Percentiles rank a stretch among this genome's conserved stretches.
Evolutionary conservation across 2,113 vertebrate species (phyloP).

Genomic region (Bagarius yarrelli): DNA sequence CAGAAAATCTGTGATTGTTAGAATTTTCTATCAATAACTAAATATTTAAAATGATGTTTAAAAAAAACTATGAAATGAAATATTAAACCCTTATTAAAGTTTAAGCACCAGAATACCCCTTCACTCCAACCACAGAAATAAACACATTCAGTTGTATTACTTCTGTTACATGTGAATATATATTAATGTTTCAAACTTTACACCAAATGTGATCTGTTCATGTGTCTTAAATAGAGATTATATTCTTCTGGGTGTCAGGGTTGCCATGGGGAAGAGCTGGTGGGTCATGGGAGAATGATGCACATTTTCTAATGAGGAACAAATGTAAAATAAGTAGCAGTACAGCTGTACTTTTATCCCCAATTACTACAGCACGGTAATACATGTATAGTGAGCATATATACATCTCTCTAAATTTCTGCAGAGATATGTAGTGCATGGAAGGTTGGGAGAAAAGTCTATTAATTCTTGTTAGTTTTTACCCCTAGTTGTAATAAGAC

Average conservation of each 20-base stretch:
- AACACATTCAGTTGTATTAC: neutral
- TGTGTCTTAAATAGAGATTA: neutral
- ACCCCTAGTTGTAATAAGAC: slow-evolving; percentile 13
- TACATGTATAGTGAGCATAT: slow-evolving; percentile 12
- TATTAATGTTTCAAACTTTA: neutral
- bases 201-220: neutral
- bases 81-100: neutral
- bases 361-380: slow-evolving; percentile 1
- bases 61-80: neutral
- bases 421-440: slow-evolving; percentile 45
- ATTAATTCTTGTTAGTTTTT: slow-evolving; percentile 56
- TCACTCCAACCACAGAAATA: neutral
- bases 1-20: neutral
- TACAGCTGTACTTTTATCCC: neutral
- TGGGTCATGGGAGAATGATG: neutral
- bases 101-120: neutral
- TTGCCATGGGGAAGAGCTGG: neutral
- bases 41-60: neutral
- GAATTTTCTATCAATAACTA: neutral
- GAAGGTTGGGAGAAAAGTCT: slow-evolving; percentile 57
- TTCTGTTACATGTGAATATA: slow-evolving; percentile 8
- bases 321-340: slow-evolving; percentile 9
- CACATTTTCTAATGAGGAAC: slow-evolving; percentile 29
- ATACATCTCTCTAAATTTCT: slow-evolving; percentile 41
- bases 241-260: slow-evolving; percentile 3